phyloP scores from a whole-genome alignment of 2,888 invertebrate species.

The Polyommatus iphigenia region DNA sequence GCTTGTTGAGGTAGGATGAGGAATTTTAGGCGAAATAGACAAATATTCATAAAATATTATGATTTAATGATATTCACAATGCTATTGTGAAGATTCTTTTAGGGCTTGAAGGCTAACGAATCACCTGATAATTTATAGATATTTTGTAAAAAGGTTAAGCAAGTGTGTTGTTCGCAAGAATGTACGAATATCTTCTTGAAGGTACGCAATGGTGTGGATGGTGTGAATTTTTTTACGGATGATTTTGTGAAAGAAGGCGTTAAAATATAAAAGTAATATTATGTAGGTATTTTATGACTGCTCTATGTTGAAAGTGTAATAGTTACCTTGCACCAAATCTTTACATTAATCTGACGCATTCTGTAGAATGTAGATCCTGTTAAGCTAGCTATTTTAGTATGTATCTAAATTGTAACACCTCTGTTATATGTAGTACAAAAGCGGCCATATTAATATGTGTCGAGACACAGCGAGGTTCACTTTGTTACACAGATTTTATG shows the following conservation, averaged over 20 bases:
- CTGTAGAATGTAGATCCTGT: background rate
- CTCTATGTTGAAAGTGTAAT: too few species aligned
- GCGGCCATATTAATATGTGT: background rate
- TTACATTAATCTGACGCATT: background rate
- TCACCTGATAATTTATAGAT: too few species aligned
- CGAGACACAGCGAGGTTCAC: background rate
- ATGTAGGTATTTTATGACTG: too few species aligned
- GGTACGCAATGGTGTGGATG: too few species aligned
- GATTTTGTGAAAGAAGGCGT: too few species aligned
- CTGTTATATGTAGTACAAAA: background rate
- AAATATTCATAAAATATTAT: background rate
- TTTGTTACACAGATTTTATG: conserved; percentile 11
- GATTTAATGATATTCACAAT: background rate
- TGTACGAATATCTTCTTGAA: too few species aligned
- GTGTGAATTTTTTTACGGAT: too few species aligned
- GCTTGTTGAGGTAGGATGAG: background rate
- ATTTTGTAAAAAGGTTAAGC: too few species aligned
- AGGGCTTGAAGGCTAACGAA: background rate
- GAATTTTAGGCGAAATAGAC: background rate
- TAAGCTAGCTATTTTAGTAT: background rate
- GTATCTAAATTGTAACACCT: background rate
- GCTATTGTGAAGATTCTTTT: background rate
- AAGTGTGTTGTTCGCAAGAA: too few species aligned
- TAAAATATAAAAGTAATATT: too few species aligned
- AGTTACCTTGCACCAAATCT: too few species aligned